These are phyloP conservation scores for Pseudoatta argentina DNA, from an alignment of 1,140 invertebrate species.

Conservation along the genomic window DNA sequence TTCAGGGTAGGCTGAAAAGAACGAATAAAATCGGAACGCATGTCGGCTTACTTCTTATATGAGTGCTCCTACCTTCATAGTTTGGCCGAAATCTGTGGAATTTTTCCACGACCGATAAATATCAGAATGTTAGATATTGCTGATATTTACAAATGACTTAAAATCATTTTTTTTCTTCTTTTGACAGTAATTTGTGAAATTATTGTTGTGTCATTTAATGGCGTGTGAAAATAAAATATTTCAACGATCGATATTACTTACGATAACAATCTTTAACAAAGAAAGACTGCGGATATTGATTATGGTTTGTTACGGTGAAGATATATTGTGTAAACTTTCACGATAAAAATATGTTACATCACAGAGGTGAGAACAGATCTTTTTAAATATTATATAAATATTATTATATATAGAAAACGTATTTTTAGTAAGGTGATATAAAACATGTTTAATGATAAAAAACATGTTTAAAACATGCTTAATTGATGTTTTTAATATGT, in stretches of 20 bases:
- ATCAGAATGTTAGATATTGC: not conserved
- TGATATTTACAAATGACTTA: not conserved
- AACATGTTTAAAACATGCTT: no score
- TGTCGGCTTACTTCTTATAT: slow-evolving; percentile 10
- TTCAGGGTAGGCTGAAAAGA: slow-evolving; percentile 20
- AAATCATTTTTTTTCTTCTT: not conserved
- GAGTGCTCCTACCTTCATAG: not conserved
- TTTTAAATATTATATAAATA: not conserved
- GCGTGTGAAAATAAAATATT: not conserved
- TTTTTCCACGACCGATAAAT: not conserved
- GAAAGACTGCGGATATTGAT: not conserved
- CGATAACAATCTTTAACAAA: slow-evolving; percentile 5
- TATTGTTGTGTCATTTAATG: not conserved
- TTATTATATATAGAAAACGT: not conserved
- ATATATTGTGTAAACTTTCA: not conserved
- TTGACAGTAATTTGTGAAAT: not conserved
- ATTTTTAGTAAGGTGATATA: not conserved
- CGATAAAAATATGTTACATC: not conserved
- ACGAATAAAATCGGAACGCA: slow-evolving; percentile 15
- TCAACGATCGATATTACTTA: slow-evolving; percentile 39
- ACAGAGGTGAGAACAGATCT: not conserved
- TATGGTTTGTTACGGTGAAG: slow-evolving; percentile 15
- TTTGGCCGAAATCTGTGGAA: not conserved
- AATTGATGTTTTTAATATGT: no score
- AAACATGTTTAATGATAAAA: no score